Base-by-base conservation (phyloP, 1,140 invertebrate genomes). In the Coptotermes formosanus region DNA sequence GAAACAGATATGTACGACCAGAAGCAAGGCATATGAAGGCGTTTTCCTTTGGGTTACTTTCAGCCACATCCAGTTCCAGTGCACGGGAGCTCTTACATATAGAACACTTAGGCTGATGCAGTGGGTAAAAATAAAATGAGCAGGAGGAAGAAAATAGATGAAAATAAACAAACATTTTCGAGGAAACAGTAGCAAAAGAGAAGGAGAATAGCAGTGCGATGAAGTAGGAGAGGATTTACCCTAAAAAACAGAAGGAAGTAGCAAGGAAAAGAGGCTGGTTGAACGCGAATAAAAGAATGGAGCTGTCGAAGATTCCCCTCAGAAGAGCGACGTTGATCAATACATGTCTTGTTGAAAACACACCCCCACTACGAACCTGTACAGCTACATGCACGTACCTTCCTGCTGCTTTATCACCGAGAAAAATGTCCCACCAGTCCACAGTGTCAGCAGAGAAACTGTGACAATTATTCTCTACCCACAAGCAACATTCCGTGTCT, bases 321-420 rank as follows among this genome's bases (percentile, higher is more conserved):
- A 75, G 64, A 75, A 25, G 14, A 75, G 9, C 9, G 64, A 75
- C 64, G 64, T 75, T 75, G 64, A 75, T 75, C 64, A 75, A 75
- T 75, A 75, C 25, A 75, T 30, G 64, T 75, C 64, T 75, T 75
- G 64, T 75, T 75, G 64, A 75, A 75, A 75, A 75, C 64, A 75
- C 64, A n/a, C 64, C n/a, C 64, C 25, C 64, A 55, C 52, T 16
- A 21, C 52, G 19, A 55, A 9, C n/a, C 16, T 75, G n/a, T 75
- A 75, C 9, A 75, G 64, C n/a, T 75, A 75, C 64, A 75, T 30
- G n/a, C 64, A 75, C 64, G 64, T 75, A 75, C 25, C 25, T 75
- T n/a, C 25, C 64, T 30, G 64, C 64, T 75, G 64, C 64, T 75
- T 75, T 75, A 75, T 75, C 64, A 75, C 64, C 25, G 64, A 75